Conservation (phyloP, 2,113 vertebrate species). For the Kryptolebias marmoratus region DNA sequence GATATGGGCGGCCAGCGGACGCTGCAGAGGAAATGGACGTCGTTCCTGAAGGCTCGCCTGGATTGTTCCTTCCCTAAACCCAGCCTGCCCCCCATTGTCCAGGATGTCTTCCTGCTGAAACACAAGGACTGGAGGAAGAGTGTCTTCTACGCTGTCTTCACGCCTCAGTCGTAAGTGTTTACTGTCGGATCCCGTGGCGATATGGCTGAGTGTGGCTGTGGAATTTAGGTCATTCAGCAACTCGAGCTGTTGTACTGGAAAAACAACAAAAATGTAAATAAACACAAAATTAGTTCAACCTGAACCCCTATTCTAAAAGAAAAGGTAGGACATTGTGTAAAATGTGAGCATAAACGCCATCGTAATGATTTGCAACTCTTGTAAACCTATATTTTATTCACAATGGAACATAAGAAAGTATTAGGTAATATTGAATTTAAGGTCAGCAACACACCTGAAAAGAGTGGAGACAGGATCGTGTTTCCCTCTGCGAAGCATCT, state of each 20-base stretch:
- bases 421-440: too few species aligned
- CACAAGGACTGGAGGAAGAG: slow-evolving; percentile 76
- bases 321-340: too few species aligned
- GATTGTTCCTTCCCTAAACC: slow-evolving; percentile 78
- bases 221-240: background rate
- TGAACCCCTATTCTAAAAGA: too few species aligned
- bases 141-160: slow-evolving; percentile 82
- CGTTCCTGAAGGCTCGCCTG: slow-evolving; percentile 82
- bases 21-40: slow-evolving; percentile 82
- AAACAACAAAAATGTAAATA: background rate
- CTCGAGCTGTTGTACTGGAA: too few species aligned
- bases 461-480: too few species aligned
- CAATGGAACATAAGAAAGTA: too few species aligned
- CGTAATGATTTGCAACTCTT: too few species aligned
- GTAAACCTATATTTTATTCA: too few species aligned
- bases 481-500: too few species aligned
- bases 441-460: too few species aligned
- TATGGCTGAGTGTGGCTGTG: background rate
- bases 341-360: too few species aligned
- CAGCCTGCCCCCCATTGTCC: slow-evolving; percentile 80
- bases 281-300: background rate
- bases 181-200: slow-evolving; percentile 1
- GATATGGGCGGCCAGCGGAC: slow-evolving; percentile 82
- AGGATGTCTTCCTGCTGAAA: slow-evolving; percentile 83
- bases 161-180: slow-evolving; percentile 78